Percentiles rank a stretch among this genome's conserved stretches.
These are phyloP conservation scores for Carapus acus DNA, from an alignment of 2,797 vertebrate species.

Conservation along the genomic window DNA sequence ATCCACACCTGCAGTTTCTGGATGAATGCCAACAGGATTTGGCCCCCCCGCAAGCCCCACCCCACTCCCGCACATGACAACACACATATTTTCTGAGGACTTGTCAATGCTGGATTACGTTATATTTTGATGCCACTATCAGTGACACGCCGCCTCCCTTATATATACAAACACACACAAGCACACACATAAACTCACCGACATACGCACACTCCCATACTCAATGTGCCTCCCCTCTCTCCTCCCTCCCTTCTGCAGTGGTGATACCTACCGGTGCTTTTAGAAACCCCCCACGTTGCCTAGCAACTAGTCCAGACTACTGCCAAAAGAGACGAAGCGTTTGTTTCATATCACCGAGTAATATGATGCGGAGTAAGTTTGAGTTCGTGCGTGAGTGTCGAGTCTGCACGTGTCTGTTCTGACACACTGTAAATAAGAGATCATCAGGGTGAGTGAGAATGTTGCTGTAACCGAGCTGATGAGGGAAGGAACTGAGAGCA, in stretches of 20 bases:
- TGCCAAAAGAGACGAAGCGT: constrained; percentile 53
- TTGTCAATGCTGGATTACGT: background rate
- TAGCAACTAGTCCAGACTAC: constrained; percentile 66
- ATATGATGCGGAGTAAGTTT: constrained; percentile 23
- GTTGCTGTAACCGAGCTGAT: no score
- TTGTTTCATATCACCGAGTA: constrained; percentile 22
- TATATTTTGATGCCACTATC: no score
- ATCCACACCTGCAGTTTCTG: constrained; percentile 13
- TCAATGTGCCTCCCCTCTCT: constrained; percentile 1
- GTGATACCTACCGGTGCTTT: constrained; percentile 54
- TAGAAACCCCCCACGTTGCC: constrained; percentile 68
- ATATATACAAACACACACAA: constrained; percentile 20
- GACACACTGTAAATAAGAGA: no score
- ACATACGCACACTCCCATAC: constrained; percentile 9
- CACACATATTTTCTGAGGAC: no score
- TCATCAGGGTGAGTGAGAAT: no score
- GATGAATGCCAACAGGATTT: constrained; percentile 8
- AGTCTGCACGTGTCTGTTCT: constrained; percentile 7
- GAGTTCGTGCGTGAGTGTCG: constrained; percentile 2
- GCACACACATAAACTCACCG: constrained; percentile 8
- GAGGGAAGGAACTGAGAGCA: no score
- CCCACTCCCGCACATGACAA: no score
- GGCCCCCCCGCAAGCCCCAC: constrained; percentile 12
- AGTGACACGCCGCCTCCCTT: no score
- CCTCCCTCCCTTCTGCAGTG: constrained; percentile 31